phyloP scores from a whole-genome alignment of 2,888 invertebrate genomes.

The Nomada hirtipes region DNA sequence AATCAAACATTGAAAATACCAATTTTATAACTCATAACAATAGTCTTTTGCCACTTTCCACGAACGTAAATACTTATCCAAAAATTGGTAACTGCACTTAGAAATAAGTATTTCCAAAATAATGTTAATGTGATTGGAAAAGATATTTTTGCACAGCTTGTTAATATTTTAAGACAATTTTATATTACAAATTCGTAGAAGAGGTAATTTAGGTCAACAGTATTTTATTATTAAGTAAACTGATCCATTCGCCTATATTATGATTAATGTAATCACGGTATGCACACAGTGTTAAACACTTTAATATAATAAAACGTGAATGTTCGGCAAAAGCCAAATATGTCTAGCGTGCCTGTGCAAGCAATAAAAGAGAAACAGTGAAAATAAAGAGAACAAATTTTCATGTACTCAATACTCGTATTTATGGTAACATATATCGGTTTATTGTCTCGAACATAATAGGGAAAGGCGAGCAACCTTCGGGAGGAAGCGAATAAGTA shows the following conservation, averaged over 20 bases:
- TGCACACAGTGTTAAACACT: conserved; percentile 14
- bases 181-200: neutral
- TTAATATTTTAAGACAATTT: conserved; percentile 4
- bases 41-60: no score
- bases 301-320: conserved; percentile 8
- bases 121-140: no score
- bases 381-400: conserved; percentile 13
- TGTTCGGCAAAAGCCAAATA: conserved; percentile 11
- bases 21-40: no score
- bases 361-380: neutral
- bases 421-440: neutral
- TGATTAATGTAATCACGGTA: neutral
- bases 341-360: neutral
- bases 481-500: neutral
- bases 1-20: no score
- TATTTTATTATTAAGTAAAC: conserved; percentile 24
- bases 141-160: neutral
- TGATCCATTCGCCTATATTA: neutral
- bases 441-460: neutral
- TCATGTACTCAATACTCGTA: neutral
- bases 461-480: neutral
- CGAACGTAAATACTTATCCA: no score
- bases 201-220: conserved; percentile 21
- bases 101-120: no score
- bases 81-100: no score